Conservation (phyloP, 2,113 vertebrate species). For the Plotosus lineatus region DNA sequence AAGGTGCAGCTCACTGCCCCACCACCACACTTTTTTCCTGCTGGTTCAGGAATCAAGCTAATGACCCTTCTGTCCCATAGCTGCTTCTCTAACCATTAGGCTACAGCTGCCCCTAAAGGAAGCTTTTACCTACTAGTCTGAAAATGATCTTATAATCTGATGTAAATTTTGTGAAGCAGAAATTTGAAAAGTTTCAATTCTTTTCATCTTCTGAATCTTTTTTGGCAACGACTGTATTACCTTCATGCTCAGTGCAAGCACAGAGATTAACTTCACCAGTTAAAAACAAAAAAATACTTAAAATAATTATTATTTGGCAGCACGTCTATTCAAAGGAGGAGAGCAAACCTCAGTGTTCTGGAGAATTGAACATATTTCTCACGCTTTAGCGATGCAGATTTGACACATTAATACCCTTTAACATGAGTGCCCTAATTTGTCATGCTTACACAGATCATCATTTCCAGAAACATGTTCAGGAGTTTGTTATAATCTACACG, state of each 20-base stretch:
- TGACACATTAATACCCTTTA: not conserved
- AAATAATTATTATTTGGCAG: not conserved
- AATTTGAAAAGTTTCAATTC: not conserved
- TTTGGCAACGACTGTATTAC: not conserved
- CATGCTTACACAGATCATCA: not conserved
- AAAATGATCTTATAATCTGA: not conserved
- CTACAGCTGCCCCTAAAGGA: too few relatives aligned
- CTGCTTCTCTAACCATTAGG: too few relatives aligned
- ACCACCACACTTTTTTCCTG: too few relatives aligned
- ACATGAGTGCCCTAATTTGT: not conserved
- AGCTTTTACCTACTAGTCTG: not conserved
- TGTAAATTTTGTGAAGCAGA: not conserved
- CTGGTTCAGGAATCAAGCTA: too few relatives aligned
- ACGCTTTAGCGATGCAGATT: not conserved
- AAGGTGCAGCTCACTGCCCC: too few relatives aligned
- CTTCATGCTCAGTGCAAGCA: not conserved
- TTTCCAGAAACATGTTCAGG: not conserved
- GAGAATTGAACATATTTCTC: not conserved
- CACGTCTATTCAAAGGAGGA: not conserved
- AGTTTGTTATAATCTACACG: slow-evolving; percentile 18
- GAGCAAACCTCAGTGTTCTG: not conserved
- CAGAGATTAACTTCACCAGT: not conserved
- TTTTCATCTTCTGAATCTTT: too few relatives aligned
- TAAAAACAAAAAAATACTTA: too few relatives aligned
- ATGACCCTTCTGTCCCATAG: too few relatives aligned